Evolutionary conservation across 2,888 invertebrate genomes (phyloP).

Genomic region (Lasioglossum vierecki): DNA sequence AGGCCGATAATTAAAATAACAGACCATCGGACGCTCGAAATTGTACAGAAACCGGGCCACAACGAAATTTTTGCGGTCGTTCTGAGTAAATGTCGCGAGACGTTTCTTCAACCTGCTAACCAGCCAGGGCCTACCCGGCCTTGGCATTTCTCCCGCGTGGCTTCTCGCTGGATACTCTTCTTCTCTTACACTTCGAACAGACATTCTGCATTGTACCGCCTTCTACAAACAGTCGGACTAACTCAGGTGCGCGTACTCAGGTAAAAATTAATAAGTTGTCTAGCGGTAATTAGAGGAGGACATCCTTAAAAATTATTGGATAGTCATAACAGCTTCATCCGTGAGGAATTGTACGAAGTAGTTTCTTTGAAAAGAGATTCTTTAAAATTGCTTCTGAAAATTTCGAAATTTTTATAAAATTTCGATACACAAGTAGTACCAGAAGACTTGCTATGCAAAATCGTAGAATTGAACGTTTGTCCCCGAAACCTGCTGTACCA

Average conservation of each 20-base stretch:
- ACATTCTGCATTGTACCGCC: neutral
- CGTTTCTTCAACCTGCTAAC: neutral
- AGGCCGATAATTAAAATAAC: constrained; percentile 10
- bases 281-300: too few relatives aligned
- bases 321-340: too few relatives aligned
- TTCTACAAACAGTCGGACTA: neutral
- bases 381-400: too few relatives aligned
- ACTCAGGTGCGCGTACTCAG: too few relatives aligned
- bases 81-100: neutral
- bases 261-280: too few relatives aligned
- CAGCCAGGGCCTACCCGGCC: neutral
- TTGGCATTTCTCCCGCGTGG: neutral
- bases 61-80: neutral
- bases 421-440: too few relatives aligned
- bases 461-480: neutral
- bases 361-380: too few relatives aligned
- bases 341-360: too few relatives aligned
- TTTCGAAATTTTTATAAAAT: too few relatives aligned
- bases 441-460: neutral
- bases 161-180: neutral
- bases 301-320: neutral
- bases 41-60: neutral
- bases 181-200: neutral
- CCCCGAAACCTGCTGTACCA: neutral
- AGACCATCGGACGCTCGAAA: neutral